Evolutionary conservation across 92 coral and sea anemone species (phyloP).

Genomic region (Palythoa caribaeorum): DNA sequence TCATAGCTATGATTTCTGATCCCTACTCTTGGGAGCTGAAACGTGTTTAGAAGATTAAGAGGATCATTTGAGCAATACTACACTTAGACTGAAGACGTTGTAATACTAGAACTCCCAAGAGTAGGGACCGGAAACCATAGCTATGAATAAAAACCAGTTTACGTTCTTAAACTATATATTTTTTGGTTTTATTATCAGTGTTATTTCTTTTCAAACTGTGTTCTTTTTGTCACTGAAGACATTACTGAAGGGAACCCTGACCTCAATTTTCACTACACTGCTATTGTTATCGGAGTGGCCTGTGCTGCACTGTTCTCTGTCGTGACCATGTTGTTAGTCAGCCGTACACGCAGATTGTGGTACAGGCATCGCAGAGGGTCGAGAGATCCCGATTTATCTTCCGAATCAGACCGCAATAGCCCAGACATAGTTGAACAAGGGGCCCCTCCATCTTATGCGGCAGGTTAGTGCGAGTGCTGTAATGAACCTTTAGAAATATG

Average conservation of each 20-base stretch:
- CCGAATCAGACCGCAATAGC: slow-evolving; percentile 60
- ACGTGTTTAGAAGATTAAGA: no score
- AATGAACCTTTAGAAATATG: not conserved
- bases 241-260: slow-evolving; percentile 42
- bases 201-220: not conserved
- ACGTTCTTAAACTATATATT: not conserved
- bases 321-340: slow-evolving; percentile 82
- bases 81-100: no score
- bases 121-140: no score
- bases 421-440: slow-evolving; percentile 73
- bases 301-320: slow-evolving; percentile 91
- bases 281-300: slow-evolving; percentile 96
- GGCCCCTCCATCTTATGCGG: slow-evolving; percentile 93
- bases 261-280: slow-evolving; percentile 86
- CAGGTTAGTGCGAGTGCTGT: slow-evolving; percentile 65
- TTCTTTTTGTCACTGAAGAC: not conserved
- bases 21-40: no score
- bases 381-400: slow-evolving; percentile 47
- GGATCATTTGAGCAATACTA: no score
- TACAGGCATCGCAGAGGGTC: slow-evolving; percentile 62
- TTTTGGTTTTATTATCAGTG: not conserved
- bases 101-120: no score
- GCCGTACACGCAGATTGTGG: slow-evolving; percentile 82
- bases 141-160: not conserved
- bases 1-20: no score